Evolutionary conservation across 2,888 invertebrate species (phyloP), one percentile per base, ranked within the genome.

Genomic region (Blomia tropicalis): DNA sequence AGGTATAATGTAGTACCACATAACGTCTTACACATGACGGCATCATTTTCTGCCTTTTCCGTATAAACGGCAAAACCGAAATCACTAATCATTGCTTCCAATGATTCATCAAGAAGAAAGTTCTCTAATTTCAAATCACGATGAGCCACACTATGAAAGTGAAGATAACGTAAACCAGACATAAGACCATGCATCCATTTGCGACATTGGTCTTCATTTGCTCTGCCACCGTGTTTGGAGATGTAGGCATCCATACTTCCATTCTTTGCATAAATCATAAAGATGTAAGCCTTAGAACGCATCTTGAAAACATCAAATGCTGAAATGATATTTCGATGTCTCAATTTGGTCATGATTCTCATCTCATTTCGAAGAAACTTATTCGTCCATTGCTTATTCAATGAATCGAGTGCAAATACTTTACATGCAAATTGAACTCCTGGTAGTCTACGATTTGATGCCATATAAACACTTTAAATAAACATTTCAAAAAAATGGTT

Each of bases 401-500:
- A 11, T n/a, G 7, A 5, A n/a, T 23, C 32, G n/a, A 56, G 56
- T 7, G 5, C 17, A 23, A 56, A 56, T 11, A 23, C 25, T 22
- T 56, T 70, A 65, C 56, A 56, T 14, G 56, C 56, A 41, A 56
- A 14, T 22, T 32, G 29, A 7, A 32, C 32, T 14, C 32, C 56
- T 22, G 56, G 56, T 19, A 56, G 11, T 27, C 32, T 7, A 11
- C 11, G 11, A n/a, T 23, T 32, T 7, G 32, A 11, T 56, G 11
- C 56, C 32, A 32, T 11, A 41, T 32, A 56, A 41, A 56, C 56
- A 14, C 73, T 73, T 76, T 19, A 25, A 25, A 25, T 47, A 22
- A 47, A 47, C 36, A 36, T 11, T 11, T 47, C 14, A 47, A 47
- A 47, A 14, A 47, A 47, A 11, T 47, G 22, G 14, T 14, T 27